These are phyloP conservation scores for Astyanax mexicanus DNA, from an alignment of 2,797 vertebrate species.

Conservation along the genomic window DNA sequence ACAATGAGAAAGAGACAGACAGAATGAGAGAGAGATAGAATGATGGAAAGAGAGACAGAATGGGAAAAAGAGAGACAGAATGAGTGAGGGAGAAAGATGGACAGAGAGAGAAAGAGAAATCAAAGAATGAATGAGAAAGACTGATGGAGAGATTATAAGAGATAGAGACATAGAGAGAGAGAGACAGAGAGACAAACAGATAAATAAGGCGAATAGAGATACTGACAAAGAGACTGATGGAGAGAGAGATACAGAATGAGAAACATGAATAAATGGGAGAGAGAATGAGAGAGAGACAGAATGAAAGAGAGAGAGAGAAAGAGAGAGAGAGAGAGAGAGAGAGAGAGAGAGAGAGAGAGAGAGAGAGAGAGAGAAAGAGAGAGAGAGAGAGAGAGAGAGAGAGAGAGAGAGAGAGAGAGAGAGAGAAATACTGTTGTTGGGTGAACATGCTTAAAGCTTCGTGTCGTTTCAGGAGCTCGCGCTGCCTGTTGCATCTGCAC, in stretches of 20 bases:
- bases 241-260: not conserved
- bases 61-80: not conserved
- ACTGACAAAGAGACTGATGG: too few relatives aligned
- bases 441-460: not conserved
- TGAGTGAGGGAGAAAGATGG: not conserved
- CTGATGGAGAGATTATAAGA: not conserved
- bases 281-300: not conserved
- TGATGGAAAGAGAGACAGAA: not conserved
- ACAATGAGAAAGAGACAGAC: too few relatives aligned
- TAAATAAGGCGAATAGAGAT: not conserved
- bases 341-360: not conserved
- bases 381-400: not conserved
- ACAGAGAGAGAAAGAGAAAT: not conserved
- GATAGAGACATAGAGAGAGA: not conserved
- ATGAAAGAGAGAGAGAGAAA: not conserved
- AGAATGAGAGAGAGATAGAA: too few relatives aligned
- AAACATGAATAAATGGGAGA: not conserved
- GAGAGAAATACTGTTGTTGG: not conserved
- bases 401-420: not conserved
- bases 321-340: conserved; percentile 2
- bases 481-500: conserved; percentile 3
- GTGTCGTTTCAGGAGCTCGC: not conserved
- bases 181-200: not conserved
- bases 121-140: not conserved
- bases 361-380: not conserved